These are phyloP conservation scores for Chrysotoxum bicinctum DNA, from an alignment of 2,888 invertebrate species.

Conservation along the genomic window DNA sequence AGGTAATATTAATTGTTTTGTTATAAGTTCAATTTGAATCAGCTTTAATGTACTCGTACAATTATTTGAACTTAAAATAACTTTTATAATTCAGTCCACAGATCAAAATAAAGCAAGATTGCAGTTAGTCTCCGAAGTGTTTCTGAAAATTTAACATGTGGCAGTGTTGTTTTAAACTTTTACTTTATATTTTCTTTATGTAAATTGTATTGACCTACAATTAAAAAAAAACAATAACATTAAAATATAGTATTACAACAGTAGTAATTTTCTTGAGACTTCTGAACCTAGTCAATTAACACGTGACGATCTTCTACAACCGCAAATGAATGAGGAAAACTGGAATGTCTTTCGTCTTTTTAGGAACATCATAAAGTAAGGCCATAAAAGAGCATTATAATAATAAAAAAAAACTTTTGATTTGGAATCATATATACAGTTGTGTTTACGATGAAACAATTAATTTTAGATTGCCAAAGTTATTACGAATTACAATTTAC, in stretches of 20 bases:
- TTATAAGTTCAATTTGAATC: background rate
- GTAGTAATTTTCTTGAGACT: no score
- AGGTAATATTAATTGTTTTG: background rate
- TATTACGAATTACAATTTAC: no score
- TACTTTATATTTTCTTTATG: background rate
- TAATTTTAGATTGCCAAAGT: no score
- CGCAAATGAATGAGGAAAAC: no score
- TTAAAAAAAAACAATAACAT: background rate
- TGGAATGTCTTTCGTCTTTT: no score
- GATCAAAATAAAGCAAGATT: constrained; percentile 15
- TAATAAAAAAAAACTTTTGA: no score
- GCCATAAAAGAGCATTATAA: no score
- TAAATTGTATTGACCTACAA: background rate
- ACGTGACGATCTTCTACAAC: no score
- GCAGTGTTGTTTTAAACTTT: background rate
- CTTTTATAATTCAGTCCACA: constrained; percentile 47
- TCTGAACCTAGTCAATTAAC: no score
- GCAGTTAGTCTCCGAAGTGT: constrained; percentile 8
- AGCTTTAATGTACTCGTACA: background rate
- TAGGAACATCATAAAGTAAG: no score
- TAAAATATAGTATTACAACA: background rate
- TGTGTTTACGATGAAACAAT: no score
- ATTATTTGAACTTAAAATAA: background rate
- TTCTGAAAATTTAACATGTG: background rate
- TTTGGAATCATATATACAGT: no score